phyloP scores from a whole-genome alignment of 2,888 invertebrate species.

The Chydorus sphaericus region DNA sequence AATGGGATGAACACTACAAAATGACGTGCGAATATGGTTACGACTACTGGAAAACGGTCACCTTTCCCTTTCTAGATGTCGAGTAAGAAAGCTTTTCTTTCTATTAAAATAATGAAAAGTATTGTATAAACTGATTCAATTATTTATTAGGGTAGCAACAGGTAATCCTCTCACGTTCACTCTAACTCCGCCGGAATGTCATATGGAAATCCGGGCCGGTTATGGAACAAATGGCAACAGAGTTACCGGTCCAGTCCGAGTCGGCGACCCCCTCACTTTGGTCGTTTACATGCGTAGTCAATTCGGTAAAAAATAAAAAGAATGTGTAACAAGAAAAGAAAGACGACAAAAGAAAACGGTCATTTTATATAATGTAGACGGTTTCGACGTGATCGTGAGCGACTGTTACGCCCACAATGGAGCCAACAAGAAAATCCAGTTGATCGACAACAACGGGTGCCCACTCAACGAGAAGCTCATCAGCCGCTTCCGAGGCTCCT shows the following conservation, averaged over 20 bases:
- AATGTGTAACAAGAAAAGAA: not conserved
- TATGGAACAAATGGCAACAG: conserved; percentile 74
- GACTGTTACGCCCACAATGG: conserved; percentile 91
- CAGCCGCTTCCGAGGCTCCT: conserved; percentile 81
- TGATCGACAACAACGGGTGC: conserved; percentile 84
- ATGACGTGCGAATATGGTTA: conserved; percentile 92
- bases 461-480: conserved; percentile 86
- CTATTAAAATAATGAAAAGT: not conserved
- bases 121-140: not conserved
- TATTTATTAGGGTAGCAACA: conserved; percentile 82
- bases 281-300: conserved; percentile 90
- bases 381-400: conserved; percentile 86
- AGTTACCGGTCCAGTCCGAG: conserved; percentile 75
- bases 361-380: conserved; percentile 44
- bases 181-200: conserved; percentile 81
- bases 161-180: conserved; percentile 89
- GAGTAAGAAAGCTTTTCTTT: conserved; percentile 77
- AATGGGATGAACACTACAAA: conserved; percentile 87
- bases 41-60: conserved; percentile 92
- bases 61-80: conserved; percentile 84
- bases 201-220: conserved; percentile 87
- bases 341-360: not conserved
- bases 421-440: conserved; percentile 74
- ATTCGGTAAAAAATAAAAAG: conserved; percentile 46
- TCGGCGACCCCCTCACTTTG: conserved; percentile 79